Base-by-base conservation (phyloP, 2,888 invertebrate genomes). In the Rhamphomyia laevipes region DNA sequence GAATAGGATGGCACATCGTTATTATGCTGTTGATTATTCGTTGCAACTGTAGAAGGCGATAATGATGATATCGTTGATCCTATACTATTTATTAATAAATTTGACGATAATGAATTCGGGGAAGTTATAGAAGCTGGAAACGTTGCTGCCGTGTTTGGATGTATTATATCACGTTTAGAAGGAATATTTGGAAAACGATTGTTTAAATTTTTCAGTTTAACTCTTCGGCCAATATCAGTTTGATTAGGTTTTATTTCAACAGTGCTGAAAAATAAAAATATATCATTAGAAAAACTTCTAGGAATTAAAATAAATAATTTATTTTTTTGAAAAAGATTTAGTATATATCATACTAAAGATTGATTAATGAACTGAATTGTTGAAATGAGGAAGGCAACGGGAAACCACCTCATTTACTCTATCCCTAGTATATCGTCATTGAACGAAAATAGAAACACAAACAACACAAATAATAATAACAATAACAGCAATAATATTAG, bases 171-270 rank as follows among this genome's bases (percentile, higher is more conserved):
- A 55, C 56, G 55, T 57, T 57, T 55, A 71, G 56, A 65, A 60
- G 51, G 72, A 69, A 62, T 73, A 54, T 56, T 55, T 51, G 54
- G 37, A 51, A 52, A 68, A 61, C 61, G 57, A 51, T 56, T 58
- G 51, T 56, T 56, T 48, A 57, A 51, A 57, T 74, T 73, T 72
- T 81, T 87, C 67, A 85, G 78, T 71, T 90, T 90, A 58, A 90
- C 86, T 68, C 87, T 87, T 58, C 88, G 79, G 51, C 91, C 90
- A 63, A 92, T 88, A 71, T 89, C 87, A 61, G 85, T 86, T 67
- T 87, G 87, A 73, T 87, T 89, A 59, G 87, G 85, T 73, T 93
- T 92, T 67, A 94, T 93, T 70, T 90, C 93, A 69, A 91, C 84
- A 63, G 92, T 89, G 75, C 92, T 90, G 74, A 47, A 77, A 77